Evolutionary conservation across 1,140 invertebrate genomes (phyloP).

Genomic region (Stenopsyche tienmushanensis): DNA sequence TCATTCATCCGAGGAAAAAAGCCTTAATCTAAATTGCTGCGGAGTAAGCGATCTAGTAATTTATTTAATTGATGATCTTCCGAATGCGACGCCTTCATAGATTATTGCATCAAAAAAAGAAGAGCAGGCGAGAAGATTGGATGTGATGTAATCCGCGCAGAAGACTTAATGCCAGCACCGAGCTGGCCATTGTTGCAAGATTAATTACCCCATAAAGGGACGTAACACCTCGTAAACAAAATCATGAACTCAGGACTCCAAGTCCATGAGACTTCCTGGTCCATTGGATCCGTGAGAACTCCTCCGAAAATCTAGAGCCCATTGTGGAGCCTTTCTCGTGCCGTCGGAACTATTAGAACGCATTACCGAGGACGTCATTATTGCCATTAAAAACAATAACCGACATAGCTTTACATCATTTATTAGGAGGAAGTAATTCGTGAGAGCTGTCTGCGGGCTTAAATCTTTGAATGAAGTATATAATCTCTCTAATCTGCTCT

Average conservation of each 20-base stretch:
- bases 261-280: too few relatives aligned
- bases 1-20: too few relatives aligned
- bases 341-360: too few relatives aligned
- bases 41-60: slow-evolving; percentile 27
- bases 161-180: not conserved
- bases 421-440: too few relatives aligned
- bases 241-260: too few relatives aligned
- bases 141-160: not conserved
- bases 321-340: not conserved
- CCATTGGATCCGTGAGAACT: not conserved
- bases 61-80: slow-evolving; percentile 24
- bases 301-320: not conserved
- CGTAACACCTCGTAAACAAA: not conserved
- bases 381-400: too few relatives aligned
- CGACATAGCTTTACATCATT: too few relatives aligned
- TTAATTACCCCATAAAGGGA: slow-evolving; percentile 12
- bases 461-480: too few relatives aligned
- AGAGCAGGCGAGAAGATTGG: not conserved
- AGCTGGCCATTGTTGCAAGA: slow-evolving; percentile 10
- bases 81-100: not conserved
- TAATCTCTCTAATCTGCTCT: too few relatives aligned
- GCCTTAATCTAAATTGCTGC: not conserved
- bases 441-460: too few relatives aligned
- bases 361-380: too few relatives aligned
- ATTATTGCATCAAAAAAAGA: slow-evolving; percentile 10